These are phyloP conservation scores for Pseudomugil gertrudae DNA, from an alignment of 2,797 vertebrate species.

Conservation along the genomic window DNA sequence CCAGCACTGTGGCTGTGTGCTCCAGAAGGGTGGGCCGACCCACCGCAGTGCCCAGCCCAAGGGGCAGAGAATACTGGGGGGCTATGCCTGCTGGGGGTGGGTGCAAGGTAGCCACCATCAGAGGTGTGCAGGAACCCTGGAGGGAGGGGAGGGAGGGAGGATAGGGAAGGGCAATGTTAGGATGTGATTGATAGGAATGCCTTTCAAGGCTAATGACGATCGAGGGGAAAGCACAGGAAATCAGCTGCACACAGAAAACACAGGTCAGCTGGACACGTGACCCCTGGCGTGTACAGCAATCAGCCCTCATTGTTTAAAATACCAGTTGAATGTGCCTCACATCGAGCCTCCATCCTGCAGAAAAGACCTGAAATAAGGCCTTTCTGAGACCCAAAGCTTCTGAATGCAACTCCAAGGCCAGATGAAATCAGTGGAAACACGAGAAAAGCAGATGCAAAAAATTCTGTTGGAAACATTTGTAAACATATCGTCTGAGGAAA, in stretches of 20 bases:
- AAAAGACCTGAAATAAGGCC: conserved; percentile 32
- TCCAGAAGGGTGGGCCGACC: conserved; percentile 96
- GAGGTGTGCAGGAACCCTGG: conserved; percentile 99
- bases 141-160: conserved; percentile 84
- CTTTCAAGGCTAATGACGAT: conserved; percentile 35
- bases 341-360: conserved; percentile 43
- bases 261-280: conserved; percentile 44
- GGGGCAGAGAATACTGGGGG: conserved; percentile 97
- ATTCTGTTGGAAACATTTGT: too few relatives aligned
- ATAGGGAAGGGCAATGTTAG: conserved; percentile 74
- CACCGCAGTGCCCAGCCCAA: conserved; percentile 95
- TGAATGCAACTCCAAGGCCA: conserved; percentile 32
- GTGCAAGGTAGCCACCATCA: conserved; percentile 99
- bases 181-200: conserved; percentile 39
- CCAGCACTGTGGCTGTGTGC: conserved; percentile 99
- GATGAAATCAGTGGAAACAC: background rate
- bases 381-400: conserved; percentile 24
- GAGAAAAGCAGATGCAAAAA: background rate
- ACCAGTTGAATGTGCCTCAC: conserved; percentile 30
- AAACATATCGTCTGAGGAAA: too few relatives aligned
- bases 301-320: conserved; percentile 25
- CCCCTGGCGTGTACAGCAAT: conserved; percentile 23
- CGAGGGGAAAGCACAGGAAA: conserved; percentile 23
- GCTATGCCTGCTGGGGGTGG: conserved; percentile 96
- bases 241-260: conserved; percentile 24